Percentiles rank a stretch among this genome's conserved stretches.
Conservation (phyloP, 2,113 vertebrate species). For the Raphicerus campestris region DNA sequence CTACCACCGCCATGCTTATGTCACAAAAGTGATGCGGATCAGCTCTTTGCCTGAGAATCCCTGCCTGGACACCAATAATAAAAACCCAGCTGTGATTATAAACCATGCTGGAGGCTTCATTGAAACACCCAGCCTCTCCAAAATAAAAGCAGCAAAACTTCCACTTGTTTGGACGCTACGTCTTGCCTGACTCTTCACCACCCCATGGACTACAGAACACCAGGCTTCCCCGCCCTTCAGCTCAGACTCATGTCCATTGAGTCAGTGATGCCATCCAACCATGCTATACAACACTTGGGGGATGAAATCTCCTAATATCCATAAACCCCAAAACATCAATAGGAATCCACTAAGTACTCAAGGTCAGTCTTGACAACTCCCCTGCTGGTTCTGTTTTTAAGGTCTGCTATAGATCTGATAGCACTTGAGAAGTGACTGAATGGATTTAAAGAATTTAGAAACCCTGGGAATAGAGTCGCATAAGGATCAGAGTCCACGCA, state of each 20-base stretch:
- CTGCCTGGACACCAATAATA: too few relatives aligned
- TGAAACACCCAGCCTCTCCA: too few relatives aligned
- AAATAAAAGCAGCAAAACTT: background rate
- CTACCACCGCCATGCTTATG: accelerated
- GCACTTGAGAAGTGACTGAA: background rate
- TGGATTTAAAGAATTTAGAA: background rate
- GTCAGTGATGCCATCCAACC: background rate
- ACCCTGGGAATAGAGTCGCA: accelerated
- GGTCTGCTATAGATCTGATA: too few relatives aligned
- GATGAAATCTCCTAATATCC: background rate
- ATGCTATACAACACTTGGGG: background rate
- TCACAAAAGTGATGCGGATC: accelerated
- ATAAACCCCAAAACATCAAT: background rate
- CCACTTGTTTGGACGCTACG: accelerated
- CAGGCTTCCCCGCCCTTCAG: background rate
- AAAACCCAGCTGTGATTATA: background rate
- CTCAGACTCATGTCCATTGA: background rate
- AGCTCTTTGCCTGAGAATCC: background rate
- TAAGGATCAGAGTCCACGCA: background rate
- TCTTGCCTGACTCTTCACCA: background rate
- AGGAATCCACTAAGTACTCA: background rate
- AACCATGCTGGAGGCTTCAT: accelerated
- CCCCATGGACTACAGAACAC: background rate
- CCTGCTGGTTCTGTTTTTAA: background rate
- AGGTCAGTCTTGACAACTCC: too few relatives aligned